Conservation (phyloP, 2,113 vertebrate genomes). For the Entelurus aequoreus region DNA sequence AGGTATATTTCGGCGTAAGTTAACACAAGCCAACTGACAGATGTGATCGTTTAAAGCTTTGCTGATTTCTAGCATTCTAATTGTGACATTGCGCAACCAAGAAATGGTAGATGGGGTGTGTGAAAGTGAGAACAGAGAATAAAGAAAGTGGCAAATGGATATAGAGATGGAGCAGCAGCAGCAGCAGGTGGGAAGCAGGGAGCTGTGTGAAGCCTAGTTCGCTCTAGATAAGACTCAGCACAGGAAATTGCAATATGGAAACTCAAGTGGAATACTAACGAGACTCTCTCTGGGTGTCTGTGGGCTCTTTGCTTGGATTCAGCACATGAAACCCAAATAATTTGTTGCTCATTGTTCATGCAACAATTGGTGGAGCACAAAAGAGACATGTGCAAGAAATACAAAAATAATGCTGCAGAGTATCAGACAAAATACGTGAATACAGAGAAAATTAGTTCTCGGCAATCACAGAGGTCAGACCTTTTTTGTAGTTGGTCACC, state of each 20-base stretch:
- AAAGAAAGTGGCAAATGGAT: constrained; percentile 13
- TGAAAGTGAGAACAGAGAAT: constrained; percentile 3
- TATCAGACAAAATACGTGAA: no score
- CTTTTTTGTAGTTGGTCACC: no score
- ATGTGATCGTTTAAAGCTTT: constrained; percentile 22
- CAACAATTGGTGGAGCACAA: constrained; percentile 1
- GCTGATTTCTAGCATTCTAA: constrained; percentile 44
- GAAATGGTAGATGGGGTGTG: neutral
- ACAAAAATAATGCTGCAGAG: neutral
- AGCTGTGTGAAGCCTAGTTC: constrained; percentile 42
- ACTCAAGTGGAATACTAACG: constrained; percentile 58
- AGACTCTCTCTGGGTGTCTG: constrained; percentile 4
- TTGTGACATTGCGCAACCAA: constrained; percentile 27
- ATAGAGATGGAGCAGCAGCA: constrained; percentile 35
- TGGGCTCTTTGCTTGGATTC: constrained; percentile 15
- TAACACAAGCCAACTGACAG: constrained; percentile 35
- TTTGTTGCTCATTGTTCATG: neutral
- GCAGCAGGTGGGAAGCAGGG: constrained; percentile 31
- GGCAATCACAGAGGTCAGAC: no score
- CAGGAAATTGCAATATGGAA: constrained; percentile 63
- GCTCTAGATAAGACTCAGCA: constrained; percentile 55
- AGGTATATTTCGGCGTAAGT: constrained; percentile 7
- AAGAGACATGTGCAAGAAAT: constrained; percentile 2
- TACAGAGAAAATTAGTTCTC: no score
- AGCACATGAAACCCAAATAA: constrained; percentile 10